Base-by-base conservation (phyloP, 1,140 invertebrate genomes). In the Alviniconcha marisindica region DNA sequence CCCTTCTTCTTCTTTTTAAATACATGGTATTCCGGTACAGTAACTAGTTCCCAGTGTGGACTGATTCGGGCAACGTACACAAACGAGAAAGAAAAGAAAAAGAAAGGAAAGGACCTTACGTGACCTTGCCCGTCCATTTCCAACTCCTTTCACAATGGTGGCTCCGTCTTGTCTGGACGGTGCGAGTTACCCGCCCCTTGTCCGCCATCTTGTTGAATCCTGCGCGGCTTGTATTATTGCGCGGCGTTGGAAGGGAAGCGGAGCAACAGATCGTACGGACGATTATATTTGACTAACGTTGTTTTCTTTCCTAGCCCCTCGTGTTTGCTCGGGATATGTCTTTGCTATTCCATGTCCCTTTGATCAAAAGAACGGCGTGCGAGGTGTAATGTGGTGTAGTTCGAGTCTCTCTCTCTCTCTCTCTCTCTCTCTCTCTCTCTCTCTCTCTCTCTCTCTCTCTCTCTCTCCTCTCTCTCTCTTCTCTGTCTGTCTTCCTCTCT, bases 241-340 rank as follows among this genome's bases (percentile, higher is more conserved):
- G 18, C 56, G 56, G 56, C 21, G 56, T 24, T 21, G 56, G 21
- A 2, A 60, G n/a, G 56, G 7, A n/a, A 28, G 56, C 56, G 5
- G 7, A n/a, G 18, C n/a, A 28, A 21, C 15, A 60, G 56, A 60
- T 60, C 21, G 56, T 60, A 2, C 15, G 56, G 56, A 60, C 56
- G 56, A 60, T 60, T 60, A 60, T 60, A 24, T 60, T 60, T 60
- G 56, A 60, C 56, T 60, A 60, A 60, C 56, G 56, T 60, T 60
- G 56, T 60, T 60, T 60, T 60, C 56, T 60, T n/a, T 60, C 15
- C 56, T 28, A 28, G 18, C n/a, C 56, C n/a, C n/a, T 28, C n/a
- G 15, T 60, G 56, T 60, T 60, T 60, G 56, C n/a, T 60, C 56
- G 56, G 56, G 56, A 21, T 60, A 60, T 60, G 56, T 60, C 56